Base-by-base conservation (phyloP, 2,888 invertebrate genomes). In the Brenthis hecate region DNA sequence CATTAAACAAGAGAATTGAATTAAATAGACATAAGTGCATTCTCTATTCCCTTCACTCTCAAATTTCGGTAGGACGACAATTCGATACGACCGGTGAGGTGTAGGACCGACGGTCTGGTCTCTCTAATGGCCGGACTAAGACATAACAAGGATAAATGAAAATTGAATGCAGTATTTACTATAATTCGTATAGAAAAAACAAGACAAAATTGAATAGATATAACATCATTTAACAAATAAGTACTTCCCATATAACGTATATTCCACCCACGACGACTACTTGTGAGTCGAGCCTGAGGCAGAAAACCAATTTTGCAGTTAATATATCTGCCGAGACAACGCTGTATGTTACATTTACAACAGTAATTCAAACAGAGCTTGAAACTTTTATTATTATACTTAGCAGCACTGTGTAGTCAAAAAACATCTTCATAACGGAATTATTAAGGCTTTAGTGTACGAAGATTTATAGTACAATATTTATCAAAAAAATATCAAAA, bases 311-410 rank as follows among this genome's bases (percentile, higher is more conserved):
- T 89, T 86, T 85, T 84, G 80, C 84, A 82, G 88, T 84, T 86
- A 87, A 89, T 89, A 88, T 88, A 89, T 91, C 82, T 85, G 85
- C 86, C 71, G 86, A 82, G 85, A 87, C 84, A 84, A 43, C 75
- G 76, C 78, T 78, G 75, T 78, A 79, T 79, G 81, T 77, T 77
- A 75, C 84, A 84, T 88, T 86, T 87, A 87, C 76, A 81, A 80
- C 74, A 63, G 72, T 79, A 81, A 77, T 83, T 83, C 79, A 77
- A 76, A 74, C 75, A 73, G 76, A 78, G 79, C 79, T 79, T 78
- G 79, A 65, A 68, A 60, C 43, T 69, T 69, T 71, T 72, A 71
- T 73, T 72, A 68, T 71, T 19, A n/a, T 50, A 56, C 16, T 32
- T 50, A 51, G 6, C 36, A 56, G 32, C 28, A 23, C 32, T 32